Base-by-base conservation (phyloP, 1,140 invertebrate genomes). In the Lasioglossum albipes region DNA sequence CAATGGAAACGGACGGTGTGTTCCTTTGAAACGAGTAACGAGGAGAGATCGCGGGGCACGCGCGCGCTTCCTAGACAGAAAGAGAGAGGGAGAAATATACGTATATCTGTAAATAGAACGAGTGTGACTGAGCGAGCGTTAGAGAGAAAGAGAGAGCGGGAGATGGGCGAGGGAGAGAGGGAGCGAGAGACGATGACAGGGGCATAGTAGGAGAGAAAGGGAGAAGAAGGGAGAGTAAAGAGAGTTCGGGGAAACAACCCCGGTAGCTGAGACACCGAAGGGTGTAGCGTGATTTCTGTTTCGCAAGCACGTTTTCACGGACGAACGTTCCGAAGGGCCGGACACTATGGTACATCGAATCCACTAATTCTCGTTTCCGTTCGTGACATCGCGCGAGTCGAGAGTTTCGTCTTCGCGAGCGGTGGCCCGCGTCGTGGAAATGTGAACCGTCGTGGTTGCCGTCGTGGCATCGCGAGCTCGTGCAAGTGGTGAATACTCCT, bases 211-310 rank as follows among this genome's bases (percentile, higher is more conserved):
- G 71, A 54, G 76, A 49, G 45, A 80, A 67, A 83, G 75, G 79
- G 52, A 66, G 61, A 79, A 69, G 75, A 62, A 76, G 57, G 22
- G 67, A 76, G 75, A 79, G 31, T 70, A 75, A 72, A 79, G 75
- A 76, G 67, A 62, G 61, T 82, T 66, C 64, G 84, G 80, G 83
- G 83, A 79, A 85, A 88, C 87, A 87, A 87, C 80, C 78, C 87
- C 81, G 77, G 72, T 79, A 70, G 81, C 73, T 66, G 67, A 79
- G 78, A 64, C 70, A 83, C 52, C 74, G 64, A 81, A 89, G 84
- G 82, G 82, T 87, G 84, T 89, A 86, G 82, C 78, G 83, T 82
- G 80, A 84, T 78, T 68, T 73, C 75, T 61, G 81, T 83, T 77
- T 74, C 61, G 74, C 54, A 65, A 66, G 62, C 36, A 71, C 57